Evolutionary conservation across 1,140 invertebrate genomes (phyloP).

Genomic region (Neodiprion virginianus): DNA sequence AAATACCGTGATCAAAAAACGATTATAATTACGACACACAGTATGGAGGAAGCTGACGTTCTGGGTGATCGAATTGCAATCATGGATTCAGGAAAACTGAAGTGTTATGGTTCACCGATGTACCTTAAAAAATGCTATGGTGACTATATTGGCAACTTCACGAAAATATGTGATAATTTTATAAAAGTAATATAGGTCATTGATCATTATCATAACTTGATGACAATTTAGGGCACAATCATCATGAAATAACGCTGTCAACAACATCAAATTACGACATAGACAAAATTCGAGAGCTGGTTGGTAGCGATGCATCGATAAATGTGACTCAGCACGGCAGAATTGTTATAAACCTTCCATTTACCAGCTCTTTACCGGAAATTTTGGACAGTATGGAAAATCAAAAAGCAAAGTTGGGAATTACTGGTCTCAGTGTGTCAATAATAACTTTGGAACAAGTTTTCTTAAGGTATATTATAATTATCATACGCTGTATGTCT

Average conservation of each 20-base stretch:
- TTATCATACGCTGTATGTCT: background rate
- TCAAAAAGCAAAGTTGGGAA: constrained; percentile 66
- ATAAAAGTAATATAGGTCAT: too few species aligned
- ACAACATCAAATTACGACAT: constrained; percentile 46
- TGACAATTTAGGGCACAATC: constrained; percentile 47
- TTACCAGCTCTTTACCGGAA: constrained; percentile 61
- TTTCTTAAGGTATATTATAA: constrained; percentile 75
- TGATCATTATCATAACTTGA: background rate
- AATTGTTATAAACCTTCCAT: constrained; percentile 60
- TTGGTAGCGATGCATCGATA: constrained; percentile 43
- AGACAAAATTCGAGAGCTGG: constrained; percentile 40
- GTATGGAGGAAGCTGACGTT: constrained; percentile 97
- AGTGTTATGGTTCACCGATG: constrained; percentile 84
- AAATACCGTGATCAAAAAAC: constrained; percentile 71
- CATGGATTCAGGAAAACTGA: constrained; percentile 81
- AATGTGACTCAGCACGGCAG: constrained; percentile 48
- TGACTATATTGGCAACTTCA: constrained; percentile 45
- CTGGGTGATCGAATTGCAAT: constrained; percentile 93
- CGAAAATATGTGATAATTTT: background rate
- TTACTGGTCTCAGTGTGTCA: constrained; percentile 79
- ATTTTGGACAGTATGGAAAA: constrained; percentile 72
- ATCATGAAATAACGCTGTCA: constrained; percentile 57
- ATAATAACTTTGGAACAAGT: constrained; percentile 88
- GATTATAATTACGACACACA: constrained; percentile 94
- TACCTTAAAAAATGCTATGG: constrained; percentile 89